Conservation (phyloP, 2,113 vertebrate species). For the Phalacrocorax carbo region DNA sequence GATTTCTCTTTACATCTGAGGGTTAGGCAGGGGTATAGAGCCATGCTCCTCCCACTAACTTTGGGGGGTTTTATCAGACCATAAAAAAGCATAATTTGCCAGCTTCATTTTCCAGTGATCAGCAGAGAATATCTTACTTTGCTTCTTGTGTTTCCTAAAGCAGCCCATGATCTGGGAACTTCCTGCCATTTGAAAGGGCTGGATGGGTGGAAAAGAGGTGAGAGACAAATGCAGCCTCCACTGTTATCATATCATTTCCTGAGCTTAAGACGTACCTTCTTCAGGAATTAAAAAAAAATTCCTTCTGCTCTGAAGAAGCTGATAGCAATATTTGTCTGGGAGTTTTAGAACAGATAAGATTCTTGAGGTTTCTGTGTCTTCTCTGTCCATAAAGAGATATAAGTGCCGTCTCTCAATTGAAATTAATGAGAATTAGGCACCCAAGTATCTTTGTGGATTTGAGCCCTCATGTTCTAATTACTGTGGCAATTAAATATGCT, state of each 20-base stretch:
- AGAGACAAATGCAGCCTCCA: background rate
- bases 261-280: background rate
- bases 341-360: slow-evolving; percentile 55
- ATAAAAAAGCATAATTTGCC: background rate
- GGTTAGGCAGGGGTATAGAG: background rate
- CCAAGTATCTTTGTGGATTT: slow-evolving; percentile 54
- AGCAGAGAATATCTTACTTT: background rate
- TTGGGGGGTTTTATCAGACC: background rate
- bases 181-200: background rate
- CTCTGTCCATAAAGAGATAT: background rate
- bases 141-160: background rate
- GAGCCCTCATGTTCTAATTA: slow-evolving; percentile 63
- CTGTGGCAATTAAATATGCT: slow-evolving; percentile 51
- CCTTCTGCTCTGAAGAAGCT: background rate
- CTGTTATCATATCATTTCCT: background rate
- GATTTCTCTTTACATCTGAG: background rate
- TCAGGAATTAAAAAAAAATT: slow-evolving; percentile 31
- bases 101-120: background rate
- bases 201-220: background rate
- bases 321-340: slow-evolving; percentile 39
- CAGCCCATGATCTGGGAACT: background rate
- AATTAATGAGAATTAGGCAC: slow-evolving; percentile 59
- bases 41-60: background rate
- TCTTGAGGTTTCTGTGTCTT: slow-evolving; percentile 52
- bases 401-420: slow-evolving; percentile 51